Evolutionary conservation across 2,113 vertebrate species (phyloP).

Genomic region (Austrofundulus limnaeus): DNA sequence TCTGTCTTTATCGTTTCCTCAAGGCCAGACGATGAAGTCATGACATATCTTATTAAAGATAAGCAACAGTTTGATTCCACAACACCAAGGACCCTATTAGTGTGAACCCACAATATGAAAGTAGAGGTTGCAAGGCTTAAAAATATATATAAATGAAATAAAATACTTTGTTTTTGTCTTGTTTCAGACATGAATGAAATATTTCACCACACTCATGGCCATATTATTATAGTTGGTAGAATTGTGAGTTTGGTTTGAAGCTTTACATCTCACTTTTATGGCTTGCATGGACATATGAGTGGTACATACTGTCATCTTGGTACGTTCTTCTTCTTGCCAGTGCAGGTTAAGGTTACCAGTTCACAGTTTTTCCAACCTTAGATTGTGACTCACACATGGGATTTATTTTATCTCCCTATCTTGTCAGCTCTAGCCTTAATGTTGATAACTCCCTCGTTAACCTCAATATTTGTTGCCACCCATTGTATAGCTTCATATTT

Average conservation of each 20-base stretch:
- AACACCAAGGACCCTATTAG: slow-evolving; percentile 1
- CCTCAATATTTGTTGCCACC: slow-evolving; percentile 6
- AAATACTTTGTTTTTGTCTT: slow-evolving; percentile 9
- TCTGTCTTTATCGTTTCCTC: slow-evolving; percentile 5
- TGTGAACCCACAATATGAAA: slow-evolving; percentile 2
- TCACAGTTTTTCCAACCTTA: not conserved
- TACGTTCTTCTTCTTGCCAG: slow-evolving; percentile 4
- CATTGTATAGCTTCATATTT: slow-evolving; percentile 5
- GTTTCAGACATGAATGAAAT: slow-evolving; percentile 28
- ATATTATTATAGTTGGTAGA: slow-evolving; percentile 11
- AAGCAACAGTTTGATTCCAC: slow-evolving; percentile 18
- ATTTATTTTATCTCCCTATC: slow-evolving; percentile 35
- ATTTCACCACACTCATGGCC: not conserved
- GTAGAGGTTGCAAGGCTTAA: slow-evolving; percentile 25
- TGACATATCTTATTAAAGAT: slow-evolving; percentile 19
- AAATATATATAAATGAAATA: too few species aligned
- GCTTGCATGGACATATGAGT: slow-evolving; percentile 33
- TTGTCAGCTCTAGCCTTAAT: slow-evolving; percentile 26
- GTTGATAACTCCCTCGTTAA: slow-evolving; percentile 29
- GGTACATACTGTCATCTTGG: slow-evolving; percentile 17
- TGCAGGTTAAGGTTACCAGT: slow-evolving; percentile 35
- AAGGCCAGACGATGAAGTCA: slow-evolving; percentile 45
- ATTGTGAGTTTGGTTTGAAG: slow-evolving; percentile 19
- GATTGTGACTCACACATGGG: slow-evolving; percentile 45
- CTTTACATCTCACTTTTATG: slow-evolving; percentile 30